Conservation (phyloP, 2,797 vertebrate genomes). For the Tympanoctomys barrerae region DNA sequence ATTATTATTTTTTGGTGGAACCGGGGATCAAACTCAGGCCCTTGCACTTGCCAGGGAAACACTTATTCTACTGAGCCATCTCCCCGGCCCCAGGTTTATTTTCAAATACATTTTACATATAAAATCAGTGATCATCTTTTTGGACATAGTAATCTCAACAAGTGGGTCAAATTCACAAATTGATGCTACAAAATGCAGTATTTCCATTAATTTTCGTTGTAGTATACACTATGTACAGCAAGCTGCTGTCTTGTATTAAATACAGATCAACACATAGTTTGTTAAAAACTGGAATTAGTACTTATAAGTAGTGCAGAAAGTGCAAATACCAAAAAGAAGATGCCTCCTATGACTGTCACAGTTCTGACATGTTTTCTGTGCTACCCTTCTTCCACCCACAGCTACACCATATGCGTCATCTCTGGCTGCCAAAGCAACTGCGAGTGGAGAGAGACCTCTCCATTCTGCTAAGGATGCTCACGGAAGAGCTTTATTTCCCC, state of each 20-base stretch:
- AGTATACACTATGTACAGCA: conserved; percentile 90
- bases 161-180: conserved; percentile 80
- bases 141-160: conserved; percentile 77
- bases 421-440: conserved; percentile 97
- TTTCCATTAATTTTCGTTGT: conserved; percentile 84
- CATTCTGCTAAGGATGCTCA: conserved; percentile 98
- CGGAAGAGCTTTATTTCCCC: conserved; percentile 94
- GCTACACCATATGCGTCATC: conserved; percentile 99
- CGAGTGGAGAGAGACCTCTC: conserved; percentile 98
- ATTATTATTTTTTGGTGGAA: too few relatives aligned
- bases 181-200: conserved; percentile 86
- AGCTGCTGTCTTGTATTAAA: conserved; percentile 78
- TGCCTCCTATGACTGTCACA: conserved; percentile 98
- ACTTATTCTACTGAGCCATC: too few relatives aligned
- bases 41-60: too few relatives aligned
- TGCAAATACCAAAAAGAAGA: conserved; percentile 98
- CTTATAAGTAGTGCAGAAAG: conserved; percentile 99
- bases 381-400: conserved; percentile 98
- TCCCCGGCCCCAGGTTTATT: conserved; percentile 56
- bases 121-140: conserved; percentile 75
- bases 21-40: too few relatives aligned
- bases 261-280: conserved; percentile 67
- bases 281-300: conserved; percentile 95
- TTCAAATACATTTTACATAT: conserved; percentile 71
- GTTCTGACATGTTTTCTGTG: conserved; percentile 99